phyloP scores from a whole-genome alignment of 1,140 invertebrate genomes.

The Eumeta japonica region DNA sequence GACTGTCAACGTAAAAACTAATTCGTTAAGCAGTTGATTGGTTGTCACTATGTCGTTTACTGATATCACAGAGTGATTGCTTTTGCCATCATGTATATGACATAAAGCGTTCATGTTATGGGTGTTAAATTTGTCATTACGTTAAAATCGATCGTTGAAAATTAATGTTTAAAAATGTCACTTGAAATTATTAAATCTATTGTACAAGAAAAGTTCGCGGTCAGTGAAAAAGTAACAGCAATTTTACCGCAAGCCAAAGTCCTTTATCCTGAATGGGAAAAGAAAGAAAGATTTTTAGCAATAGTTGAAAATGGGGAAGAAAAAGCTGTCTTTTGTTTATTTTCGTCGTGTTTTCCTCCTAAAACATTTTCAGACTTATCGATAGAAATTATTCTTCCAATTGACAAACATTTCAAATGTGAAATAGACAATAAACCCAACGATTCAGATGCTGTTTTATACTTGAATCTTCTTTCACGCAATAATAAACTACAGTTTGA shows the following conservation, averaged over 20 bases:
- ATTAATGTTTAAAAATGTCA: constrained; percentile 36
- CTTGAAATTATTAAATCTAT: constrained; percentile 46
- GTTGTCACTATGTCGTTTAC: too few species aligned
- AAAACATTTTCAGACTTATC: constrained; percentile 68
- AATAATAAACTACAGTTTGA: constrained; percentile 51
- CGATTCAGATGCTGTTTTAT: constrained; percentile 46
- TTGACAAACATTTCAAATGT: constrained; percentile 74
- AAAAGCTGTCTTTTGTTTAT: constrained; percentile 53
- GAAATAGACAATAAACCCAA: constrained; percentile 63
- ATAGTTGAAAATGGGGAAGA: constrained; percentile 52
- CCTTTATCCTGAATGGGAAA: constrained; percentile 44
- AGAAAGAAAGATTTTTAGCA: constrained; percentile 47
- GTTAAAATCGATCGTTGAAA: too few species aligned
- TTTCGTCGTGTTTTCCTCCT: constrained; percentile 58
- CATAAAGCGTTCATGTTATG: too few species aligned
- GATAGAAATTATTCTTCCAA: constrained; percentile 72
- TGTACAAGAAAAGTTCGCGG: constrained; percentile 64
- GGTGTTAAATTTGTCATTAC: too few species aligned
- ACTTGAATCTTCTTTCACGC: constrained; percentile 50
- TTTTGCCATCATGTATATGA: too few species aligned
- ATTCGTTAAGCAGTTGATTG: too few species aligned
- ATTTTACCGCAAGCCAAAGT: constrained; percentile 48
- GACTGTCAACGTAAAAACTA: too few species aligned
- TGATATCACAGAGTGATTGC: too few species aligned
- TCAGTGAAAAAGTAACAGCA: constrained; percentile 60